These are phyloP conservation scores for Hyphantria cunea DNA, from an alignment of 1,140 invertebrate genomes.

Conservation along the genomic window DNA sequence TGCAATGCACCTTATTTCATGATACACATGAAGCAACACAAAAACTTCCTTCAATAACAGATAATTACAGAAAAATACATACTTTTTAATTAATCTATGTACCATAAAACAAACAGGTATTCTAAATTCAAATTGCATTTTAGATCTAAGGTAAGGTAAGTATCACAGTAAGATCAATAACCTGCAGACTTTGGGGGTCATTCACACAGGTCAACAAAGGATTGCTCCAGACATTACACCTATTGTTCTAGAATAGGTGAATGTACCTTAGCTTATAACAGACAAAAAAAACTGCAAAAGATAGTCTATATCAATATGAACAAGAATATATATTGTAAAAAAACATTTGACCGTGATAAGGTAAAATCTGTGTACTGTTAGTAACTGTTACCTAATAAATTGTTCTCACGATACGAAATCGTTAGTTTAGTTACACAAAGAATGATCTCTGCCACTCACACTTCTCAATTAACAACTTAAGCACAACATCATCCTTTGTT, in stretches of 20 bases:
- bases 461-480: constrained; percentile 5
- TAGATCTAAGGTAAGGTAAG: no score
- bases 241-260: background rate
- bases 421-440: background rate
- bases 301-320: no score
- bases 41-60: no score
- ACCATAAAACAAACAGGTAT: background rate
- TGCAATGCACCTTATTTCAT: no score
- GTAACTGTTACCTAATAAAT: no score
- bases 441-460: background rate
- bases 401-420: background rate
- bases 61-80: no score
- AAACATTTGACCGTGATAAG: no score
- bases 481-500: constrained; percentile 20
- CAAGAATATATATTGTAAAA: no score
- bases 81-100: background rate
- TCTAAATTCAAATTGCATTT: background rate
- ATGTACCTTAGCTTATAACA: background rate
- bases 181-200: background rate
- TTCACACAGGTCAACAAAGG: background rate
- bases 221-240: background rate
- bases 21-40: no score
- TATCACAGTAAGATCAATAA: no score
- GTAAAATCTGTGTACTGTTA: no score
- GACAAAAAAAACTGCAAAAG: background rate